Conservation (phyloP, 30 jellyfish, hydroid and myxozoan species). For the Aurelia sp. region DNA sequence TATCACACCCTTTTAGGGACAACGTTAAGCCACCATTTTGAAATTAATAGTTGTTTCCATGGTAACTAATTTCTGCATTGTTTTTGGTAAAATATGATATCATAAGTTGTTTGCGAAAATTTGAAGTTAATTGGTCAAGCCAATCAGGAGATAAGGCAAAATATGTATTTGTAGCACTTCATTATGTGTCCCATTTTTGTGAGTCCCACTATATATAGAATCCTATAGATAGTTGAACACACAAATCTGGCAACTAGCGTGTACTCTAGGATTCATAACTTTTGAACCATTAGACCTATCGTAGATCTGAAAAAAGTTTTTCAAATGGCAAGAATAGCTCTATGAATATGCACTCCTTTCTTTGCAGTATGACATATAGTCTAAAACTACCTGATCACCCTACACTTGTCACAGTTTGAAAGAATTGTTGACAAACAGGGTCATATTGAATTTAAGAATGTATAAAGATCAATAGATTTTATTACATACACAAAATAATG, state of each 20-base stretch:
- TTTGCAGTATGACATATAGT: not conserved
- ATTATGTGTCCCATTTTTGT: slow-evolving; percentile 9
- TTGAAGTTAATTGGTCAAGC: slow-evolving; percentile 14
- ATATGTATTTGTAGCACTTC: not conserved
- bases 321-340: slow-evolving; percentile 15
- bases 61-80: too few relatives aligned
- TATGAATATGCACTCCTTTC: not conserved
- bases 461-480: too few relatives aligned
- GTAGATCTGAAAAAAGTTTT: not conserved
- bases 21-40: too few relatives aligned
- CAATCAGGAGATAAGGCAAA: slow-evolving; percentile 4
- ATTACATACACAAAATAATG: too few relatives aligned
- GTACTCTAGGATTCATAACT: too few relatives aligned
- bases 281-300: slow-evolving; percentile 3
- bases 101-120: not conserved
- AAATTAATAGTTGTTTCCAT: too few relatives aligned
- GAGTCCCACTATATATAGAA: slow-evolving; percentile 8
- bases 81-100: not conserved
- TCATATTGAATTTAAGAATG: too few relatives aligned
- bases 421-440: too few relatives aligned
- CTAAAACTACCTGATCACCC: too few relatives aligned
- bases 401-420: too few relatives aligned
- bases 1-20: too few relatives aligned
- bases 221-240: not conserved
- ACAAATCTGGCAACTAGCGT: too few relatives aligned